Evolutionary conservation across 2,888 invertebrate genomes (phyloP).

Genomic region (Apamea sordens): DNA sequence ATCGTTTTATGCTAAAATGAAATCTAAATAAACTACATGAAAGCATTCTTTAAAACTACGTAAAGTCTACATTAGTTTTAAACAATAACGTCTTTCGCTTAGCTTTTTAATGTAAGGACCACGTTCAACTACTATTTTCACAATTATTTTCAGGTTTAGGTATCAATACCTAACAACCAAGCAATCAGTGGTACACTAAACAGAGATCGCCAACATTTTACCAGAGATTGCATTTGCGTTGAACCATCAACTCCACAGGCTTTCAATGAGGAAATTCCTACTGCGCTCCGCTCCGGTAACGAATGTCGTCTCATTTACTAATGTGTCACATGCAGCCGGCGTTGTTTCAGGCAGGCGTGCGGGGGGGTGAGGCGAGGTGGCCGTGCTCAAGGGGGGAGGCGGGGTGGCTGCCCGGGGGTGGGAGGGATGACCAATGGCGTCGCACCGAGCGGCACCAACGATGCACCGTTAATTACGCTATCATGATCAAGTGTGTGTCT

Average conservation of each 20-base stretch:
- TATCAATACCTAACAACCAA: constrained; percentile 8
- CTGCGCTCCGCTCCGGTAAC: constrained; percentile 86
- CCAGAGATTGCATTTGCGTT: constrained; percentile 59
- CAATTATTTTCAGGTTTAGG: constrained; percentile 5
- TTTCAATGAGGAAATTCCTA: constrained; percentile 84
- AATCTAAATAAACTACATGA: neutral
- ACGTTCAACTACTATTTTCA: neutral
- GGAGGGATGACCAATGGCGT: constrained; percentile 85
- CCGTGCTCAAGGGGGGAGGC: constrained; percentile 44
- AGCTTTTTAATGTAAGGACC: neutral
- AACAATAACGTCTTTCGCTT: neutral
- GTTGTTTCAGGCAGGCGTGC: constrained; percentile 83
- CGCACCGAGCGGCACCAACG: constrained; percentile 74
- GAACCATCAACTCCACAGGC: constrained; percentile 55
- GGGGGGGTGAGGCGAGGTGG: constrained; percentile 66
- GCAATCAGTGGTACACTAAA: constrained; percentile 22
- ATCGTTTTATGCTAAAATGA: neutral
- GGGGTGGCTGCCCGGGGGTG: constrained; percentile 61
- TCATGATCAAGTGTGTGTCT: constrained; percentile 66
- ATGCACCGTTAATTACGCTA: constrained; percentile 85
- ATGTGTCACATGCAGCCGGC: constrained; percentile 90
- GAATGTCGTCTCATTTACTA: constrained; percentile 91
- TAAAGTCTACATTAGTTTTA: neutral
- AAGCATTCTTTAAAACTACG: neutral
- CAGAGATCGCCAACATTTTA: constrained; percentile 52